Evolutionary conservation across 2,113 vertebrate species (phyloP), one percentile per base, ranked within the genome.

Genomic region (Psittacus erithacus): DNA sequence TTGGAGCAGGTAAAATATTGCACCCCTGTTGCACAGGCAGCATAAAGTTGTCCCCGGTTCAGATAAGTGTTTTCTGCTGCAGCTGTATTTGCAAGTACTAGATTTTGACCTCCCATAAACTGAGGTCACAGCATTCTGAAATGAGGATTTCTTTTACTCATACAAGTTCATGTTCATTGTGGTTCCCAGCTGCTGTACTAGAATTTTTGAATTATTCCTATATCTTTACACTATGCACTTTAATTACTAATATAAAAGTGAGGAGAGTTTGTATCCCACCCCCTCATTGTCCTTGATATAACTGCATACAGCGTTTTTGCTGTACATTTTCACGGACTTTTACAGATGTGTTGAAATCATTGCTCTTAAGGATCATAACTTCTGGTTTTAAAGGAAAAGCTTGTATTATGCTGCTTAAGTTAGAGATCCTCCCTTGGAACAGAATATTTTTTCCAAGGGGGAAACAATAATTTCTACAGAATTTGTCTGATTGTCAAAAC

Each of bases 221-320:
- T 17, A 20, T 39, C 35, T 77, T 19, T 11, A 6, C 10, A 47
- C 3, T 15, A 50, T 0, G 0, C 25, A 10, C 17, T 87, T 77
- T 13, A 64, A 64, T 7, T 81, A 33, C 11, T 77, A 5, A 27
- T 28, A 4, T 6, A 43, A 43, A 50, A 82, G 9, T 28, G 18
- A 27, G 33, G 43, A 39, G 43, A 31, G 2, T 59, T 68, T 22
- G 8, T 60, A 50, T 50, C 25, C 14, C 17, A 62, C 17, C 35
- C 60, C n/a, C 8, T 2, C 1, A 0, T 17, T 59, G 46, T 29
- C 39, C 53, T 73, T 57, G 41, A 28, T 62, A 52, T 6, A 70
- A 52, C 10, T 65, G 35, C 20, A 29, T 12, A 14, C 4, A 57
- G 6, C 0, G 1, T 3, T 39, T 39, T 29, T 33, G 39, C 53